These are phyloP conservation scores for Sylvilagus bachmani DNA, from an alignment of 2,113 vertebrate species.

Conservation along the genomic window DNA sequence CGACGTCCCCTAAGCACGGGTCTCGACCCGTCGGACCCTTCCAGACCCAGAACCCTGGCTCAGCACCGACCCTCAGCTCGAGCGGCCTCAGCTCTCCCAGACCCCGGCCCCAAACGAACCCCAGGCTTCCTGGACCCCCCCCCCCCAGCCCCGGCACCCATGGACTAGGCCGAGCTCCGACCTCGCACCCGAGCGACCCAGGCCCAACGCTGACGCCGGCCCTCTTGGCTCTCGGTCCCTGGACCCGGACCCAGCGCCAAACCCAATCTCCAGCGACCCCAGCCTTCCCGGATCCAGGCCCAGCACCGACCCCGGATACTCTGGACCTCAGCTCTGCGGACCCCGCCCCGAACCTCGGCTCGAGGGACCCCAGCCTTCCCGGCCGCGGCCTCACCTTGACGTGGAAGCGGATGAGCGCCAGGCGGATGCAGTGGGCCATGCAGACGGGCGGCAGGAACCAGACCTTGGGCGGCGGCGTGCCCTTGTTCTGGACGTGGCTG, in stretches of 20 bases:
- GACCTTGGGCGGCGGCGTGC: constrained; percentile 97
- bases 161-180: background rate
- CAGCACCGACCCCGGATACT: background rate
- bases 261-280: background rate
- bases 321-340: background rate
- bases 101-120: background rate
- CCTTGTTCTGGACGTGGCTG: constrained; percentile 98
- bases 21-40: no score
- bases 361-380: background rate
- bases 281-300: background rate
- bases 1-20: no score
- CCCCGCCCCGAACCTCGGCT: no score
- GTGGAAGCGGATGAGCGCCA: constrained; percentile 97
- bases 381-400: constrained; percentile 91
- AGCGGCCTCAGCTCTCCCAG: background rate
- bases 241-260: background rate
- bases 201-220: background rate
- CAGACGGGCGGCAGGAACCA: constrained; percentile 98
- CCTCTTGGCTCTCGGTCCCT: background rate
- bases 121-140: no score
- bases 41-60: background rate
- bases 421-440: constrained; percentile 98
- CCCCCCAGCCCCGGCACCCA: no score
- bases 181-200: background rate
- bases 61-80: background rate